Base-by-base conservation (phyloP, 30 jellyfish, hydroid and myxozoan genomes). In the Euphysa ruthae region DNA sequence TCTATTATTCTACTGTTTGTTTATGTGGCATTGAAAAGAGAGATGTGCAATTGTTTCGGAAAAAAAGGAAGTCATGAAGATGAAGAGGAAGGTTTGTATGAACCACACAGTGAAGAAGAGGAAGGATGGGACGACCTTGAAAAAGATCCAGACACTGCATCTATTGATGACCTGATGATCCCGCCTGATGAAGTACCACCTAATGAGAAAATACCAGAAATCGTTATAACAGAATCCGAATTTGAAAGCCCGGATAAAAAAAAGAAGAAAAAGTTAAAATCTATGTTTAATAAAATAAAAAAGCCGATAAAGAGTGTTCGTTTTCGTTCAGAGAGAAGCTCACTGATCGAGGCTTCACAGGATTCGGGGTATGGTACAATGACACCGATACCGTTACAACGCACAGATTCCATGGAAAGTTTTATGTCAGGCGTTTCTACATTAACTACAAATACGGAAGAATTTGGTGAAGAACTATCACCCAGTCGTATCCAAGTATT, bases 371-470 rank as follows among this genome's bases (percentile, higher is more conserved):
- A 46, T 43, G 79, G 75, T 44, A 73, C 85, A 5, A 52, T 66
- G 55, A 82, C 79, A 0, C 25, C 78, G 0, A 57, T 73, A 49
- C 32, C 66, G 8, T 20, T 61, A 8, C 71, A 63, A 18, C 61
- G 89, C 29, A 25, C 94, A 15, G 94, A 79, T 52, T 88, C 97
- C 7, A 88, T 79, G 94, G 97, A 88, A 51, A 88, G 97, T 56
- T 88, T 88, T 50, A 32, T 81, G 30, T 88, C 97, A 6, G 92
- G 93, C 3, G 65, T 81, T 15, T 79, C 94, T 22, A 84, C 88
- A 6, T 82, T 74, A 12, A 77, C 96, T 30, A 85, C 80, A 50
- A 88, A 80, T 69, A 62, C 70, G 8, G 97, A 79, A 32, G 97
- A 88, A 55, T 80, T 79, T 49, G 97, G 97, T 16, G 83, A 51